phyloP scores from a whole-genome alignment of 2,888 invertebrate species.

The Frankliniella intonsa region DNA sequence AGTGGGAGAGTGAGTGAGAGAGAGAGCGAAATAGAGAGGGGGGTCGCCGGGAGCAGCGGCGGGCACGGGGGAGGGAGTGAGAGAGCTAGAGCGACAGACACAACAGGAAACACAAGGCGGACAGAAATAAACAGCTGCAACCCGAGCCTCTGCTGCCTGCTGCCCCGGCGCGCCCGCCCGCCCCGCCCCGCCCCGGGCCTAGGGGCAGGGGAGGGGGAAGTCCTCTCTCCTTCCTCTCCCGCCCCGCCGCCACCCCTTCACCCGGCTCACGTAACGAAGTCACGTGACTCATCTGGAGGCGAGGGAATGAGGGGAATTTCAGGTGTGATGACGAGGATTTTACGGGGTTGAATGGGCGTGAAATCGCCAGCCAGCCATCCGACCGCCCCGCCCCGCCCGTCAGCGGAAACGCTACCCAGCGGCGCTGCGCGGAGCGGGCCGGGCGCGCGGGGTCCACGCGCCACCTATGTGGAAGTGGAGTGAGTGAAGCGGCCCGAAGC shows the following conservation, averaged over 20 bases:
- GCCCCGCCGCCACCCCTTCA: not conserved
- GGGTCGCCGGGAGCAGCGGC: too few relatives aligned
- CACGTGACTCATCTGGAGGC: not conserved
- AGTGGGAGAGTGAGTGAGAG: not conserved
- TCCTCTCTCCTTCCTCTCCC: not conserved
- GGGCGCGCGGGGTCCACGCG: too few relatives aligned
- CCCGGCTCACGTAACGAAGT: conserved; percentile 1
- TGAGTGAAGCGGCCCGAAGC: too few relatives aligned
- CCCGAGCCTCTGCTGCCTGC: not conserved
- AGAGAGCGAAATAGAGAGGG: not conserved
- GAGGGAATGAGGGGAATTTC: too few relatives aligned
- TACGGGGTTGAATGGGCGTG: not conserved
- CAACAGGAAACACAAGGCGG: conserved; percentile 24
- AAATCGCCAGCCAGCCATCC: not conserved
- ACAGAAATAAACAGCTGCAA: conserved; percentile 22
- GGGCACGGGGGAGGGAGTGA: not conserved
- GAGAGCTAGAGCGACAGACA: not conserved
- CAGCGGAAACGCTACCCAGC: not conserved
- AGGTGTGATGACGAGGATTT: not conserved
- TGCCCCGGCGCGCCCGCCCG: not conserved
- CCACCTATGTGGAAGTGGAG: too few relatives aligned
- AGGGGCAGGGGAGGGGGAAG: conserved; percentile 3
- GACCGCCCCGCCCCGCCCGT: not conserved
- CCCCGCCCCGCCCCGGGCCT: not conserved
- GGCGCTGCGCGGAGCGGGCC: too few relatives aligned